Evolutionary conservation across 2,888 invertebrate genomes (phyloP).

Genomic region (Hirtodrosophila confusa): DNA sequence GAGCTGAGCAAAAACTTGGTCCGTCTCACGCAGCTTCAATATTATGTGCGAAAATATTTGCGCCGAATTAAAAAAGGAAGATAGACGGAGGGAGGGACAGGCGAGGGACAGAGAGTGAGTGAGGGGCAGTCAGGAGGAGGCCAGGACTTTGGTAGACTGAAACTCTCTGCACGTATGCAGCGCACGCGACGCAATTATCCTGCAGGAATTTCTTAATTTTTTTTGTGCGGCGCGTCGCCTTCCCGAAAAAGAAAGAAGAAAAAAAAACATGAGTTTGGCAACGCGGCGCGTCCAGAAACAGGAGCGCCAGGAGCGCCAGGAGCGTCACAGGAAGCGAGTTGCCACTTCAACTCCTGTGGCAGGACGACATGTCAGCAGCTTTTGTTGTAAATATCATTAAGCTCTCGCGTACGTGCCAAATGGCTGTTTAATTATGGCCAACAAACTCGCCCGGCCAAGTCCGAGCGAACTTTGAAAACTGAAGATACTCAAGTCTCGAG

Average conservation of each 20-base stretch:
- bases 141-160: conserved; percentile 2
- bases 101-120: neutral
- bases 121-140: neutral
- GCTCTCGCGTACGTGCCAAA: conserved; percentile 71
- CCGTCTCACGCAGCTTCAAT: conserved; percentile 53
- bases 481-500: conserved; percentile 7
- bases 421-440: conserved; percentile 70
- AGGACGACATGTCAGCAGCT: conserved; percentile 56
- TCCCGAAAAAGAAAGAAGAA: conserved; percentile 15
- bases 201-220: conserved; percentile 71
- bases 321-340: conserved; percentile 9
- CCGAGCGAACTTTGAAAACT: neutral
- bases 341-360: conserved; percentile 9
- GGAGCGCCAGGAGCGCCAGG: no score
- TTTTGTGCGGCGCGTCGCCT: conserved; percentile 27
- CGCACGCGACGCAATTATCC: conserved; percentile 67
- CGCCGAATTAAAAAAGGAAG: conserved; percentile 23
- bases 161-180: conserved; percentile 46
- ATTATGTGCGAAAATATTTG: conserved; percentile 70
- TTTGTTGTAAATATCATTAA: conserved; percentile 75
- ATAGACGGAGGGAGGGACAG: neutral
- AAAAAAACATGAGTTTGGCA: conserved; percentile 25
- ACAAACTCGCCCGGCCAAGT: conserved; percentile 1
- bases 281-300: conserved; percentile 15
- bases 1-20: conserved; percentile 40